phyloP scores from a whole-genome alignment of 2,888 invertebrate species.

The Ametastegia equiseti region DNA sequence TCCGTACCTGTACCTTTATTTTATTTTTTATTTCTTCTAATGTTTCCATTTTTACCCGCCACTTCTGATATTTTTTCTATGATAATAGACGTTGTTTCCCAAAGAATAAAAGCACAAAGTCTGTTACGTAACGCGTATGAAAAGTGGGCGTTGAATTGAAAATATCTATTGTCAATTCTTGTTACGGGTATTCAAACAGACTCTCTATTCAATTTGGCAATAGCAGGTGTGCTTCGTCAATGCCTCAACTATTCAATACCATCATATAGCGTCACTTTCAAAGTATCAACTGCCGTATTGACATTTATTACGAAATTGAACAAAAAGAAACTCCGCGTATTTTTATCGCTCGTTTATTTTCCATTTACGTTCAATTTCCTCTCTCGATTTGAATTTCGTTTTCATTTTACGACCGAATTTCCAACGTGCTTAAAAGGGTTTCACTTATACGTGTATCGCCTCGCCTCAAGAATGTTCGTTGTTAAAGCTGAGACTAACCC shows the following conservation, averaged over 20 bases:
- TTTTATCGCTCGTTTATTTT: constrained; percentile 17
- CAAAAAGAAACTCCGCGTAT: constrained; percentile 1
- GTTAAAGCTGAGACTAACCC: not conserved
- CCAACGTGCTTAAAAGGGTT: constrained; percentile 53
- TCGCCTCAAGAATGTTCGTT: not conserved
- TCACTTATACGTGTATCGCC: constrained; percentile 24
- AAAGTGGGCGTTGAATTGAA: constrained; percentile 15
- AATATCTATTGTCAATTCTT: constrained; percentile 37
- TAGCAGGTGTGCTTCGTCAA: constrained; percentile 41
- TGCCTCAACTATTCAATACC: constrained; percentile 30
- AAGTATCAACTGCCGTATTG: not conserved
- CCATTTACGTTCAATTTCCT: constrained; percentile 48
- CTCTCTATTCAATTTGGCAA: constrained; percentile 40
- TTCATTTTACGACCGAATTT: constrained; percentile 55
- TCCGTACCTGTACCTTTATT: not conserved
- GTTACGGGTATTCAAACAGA: not conserved
- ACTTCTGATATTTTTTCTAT: constrained; percentile 27
- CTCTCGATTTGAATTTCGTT: constrained; percentile 43
- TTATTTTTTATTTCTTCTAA: too few relatives aligned
- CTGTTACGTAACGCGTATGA: constrained; percentile 6
- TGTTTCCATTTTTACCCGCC: constrained; percentile 2
- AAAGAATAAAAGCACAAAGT: not conserved
- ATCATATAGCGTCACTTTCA: constrained; percentile 29
- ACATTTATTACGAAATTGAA: constrained; percentile 4
- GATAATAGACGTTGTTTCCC: not conserved